Percentiles rank a stretch among this genome's conserved stretches.
Conservation (phyloP, 2,888 invertebrate genomes). For the Acrobasis repandana region DNA sequence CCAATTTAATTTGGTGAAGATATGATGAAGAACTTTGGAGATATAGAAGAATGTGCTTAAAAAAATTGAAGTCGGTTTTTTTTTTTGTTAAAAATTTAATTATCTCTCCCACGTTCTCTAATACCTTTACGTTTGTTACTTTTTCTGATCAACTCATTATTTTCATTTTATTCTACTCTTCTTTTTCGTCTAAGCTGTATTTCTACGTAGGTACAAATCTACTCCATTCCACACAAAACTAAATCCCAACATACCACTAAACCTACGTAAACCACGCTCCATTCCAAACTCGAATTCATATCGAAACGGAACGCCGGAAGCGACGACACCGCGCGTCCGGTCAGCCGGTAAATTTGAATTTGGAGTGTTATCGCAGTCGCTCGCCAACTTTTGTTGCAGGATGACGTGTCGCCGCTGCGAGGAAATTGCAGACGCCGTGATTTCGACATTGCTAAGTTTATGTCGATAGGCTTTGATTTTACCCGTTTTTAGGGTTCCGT, state of each 20-base stretch:
- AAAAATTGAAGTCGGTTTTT: too few species aligned
- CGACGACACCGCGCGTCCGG: constrained; percentile 69
- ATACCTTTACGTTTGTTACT: too few species aligned
- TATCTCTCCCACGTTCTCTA: too few species aligned
- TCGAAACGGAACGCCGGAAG: constrained; percentile 48
- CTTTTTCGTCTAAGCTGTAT: too few species aligned
- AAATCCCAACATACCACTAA: neutral
- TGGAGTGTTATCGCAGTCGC: constrained; percentile 70
- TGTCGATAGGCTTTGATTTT: constrained; percentile 21
- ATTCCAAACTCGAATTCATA: constrained; percentile 33
- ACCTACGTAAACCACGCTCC: neutral
- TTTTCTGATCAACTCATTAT: too few species aligned
- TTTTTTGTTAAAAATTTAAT: too few species aligned
- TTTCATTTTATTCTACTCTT: too few species aligned
- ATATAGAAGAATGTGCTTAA: too few species aligned
- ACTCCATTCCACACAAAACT: neutral
- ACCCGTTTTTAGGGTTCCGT: constrained; percentile 12
- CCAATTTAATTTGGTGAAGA: too few species aligned
- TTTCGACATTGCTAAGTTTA: constrained; percentile 10
- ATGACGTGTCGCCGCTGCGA: constrained; percentile 49
- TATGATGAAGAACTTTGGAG: too few species aligned
- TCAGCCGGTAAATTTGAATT: constrained; percentile 78
- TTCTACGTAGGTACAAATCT: too few species aligned
- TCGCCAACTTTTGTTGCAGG: constrained; percentile 58
- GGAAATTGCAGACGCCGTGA: constrained; percentile 55